Evolutionary conservation across 2,888 invertebrate species (phyloP).

Genomic region (Macrophya alboannulata): DNA sequence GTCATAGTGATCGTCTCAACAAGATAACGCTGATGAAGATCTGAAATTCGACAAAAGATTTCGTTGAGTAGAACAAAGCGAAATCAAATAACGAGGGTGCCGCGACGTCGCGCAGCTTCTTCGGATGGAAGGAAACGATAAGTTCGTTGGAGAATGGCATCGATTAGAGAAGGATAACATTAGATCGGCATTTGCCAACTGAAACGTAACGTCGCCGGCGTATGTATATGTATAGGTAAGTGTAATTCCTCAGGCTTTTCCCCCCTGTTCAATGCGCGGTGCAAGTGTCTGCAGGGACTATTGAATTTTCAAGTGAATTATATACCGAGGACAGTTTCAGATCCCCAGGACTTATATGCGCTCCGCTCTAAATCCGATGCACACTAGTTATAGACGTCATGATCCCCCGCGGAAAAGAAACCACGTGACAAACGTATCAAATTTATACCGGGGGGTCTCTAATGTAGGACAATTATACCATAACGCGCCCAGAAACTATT

Average conservation of each 20-base stretch:
- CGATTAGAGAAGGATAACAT: constrained; percentile 44
- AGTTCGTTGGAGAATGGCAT: constrained; percentile 23
- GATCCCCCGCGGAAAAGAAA: constrained; percentile 4
- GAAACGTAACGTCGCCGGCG: background rate
- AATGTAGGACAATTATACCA: constrained; percentile 31
- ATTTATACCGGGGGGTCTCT: constrained; percentile 29
- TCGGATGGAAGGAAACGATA: constrained; percentile 26
- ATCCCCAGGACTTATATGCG: constrained; percentile 29
- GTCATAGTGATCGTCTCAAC: constrained; percentile 87
- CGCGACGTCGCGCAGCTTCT: constrained; percentile 22
- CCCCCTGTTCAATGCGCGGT: background rate
- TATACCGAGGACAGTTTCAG: constrained; percentile 12
- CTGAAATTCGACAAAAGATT: constrained; percentile 63
- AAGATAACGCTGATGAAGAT: constrained; percentile 82
- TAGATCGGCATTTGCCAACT: constrained; percentile 11
- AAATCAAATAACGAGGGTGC: constrained; percentile 21
- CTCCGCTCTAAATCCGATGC: constrained; percentile 42
- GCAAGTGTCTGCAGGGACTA: constrained; percentile 22
- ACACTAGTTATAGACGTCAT: background rate
- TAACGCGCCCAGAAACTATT: constrained; percentile 6
- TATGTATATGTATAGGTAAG: background rate
- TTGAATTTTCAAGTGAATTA: constrained; percentile 32
- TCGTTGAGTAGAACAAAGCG: constrained; percentile 31
- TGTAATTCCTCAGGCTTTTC: background rate
- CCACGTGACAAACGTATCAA: constrained; percentile 51